Conservation (phyloP, 1,140 invertebrate species). For the Parapsyche elsis region DNA sequence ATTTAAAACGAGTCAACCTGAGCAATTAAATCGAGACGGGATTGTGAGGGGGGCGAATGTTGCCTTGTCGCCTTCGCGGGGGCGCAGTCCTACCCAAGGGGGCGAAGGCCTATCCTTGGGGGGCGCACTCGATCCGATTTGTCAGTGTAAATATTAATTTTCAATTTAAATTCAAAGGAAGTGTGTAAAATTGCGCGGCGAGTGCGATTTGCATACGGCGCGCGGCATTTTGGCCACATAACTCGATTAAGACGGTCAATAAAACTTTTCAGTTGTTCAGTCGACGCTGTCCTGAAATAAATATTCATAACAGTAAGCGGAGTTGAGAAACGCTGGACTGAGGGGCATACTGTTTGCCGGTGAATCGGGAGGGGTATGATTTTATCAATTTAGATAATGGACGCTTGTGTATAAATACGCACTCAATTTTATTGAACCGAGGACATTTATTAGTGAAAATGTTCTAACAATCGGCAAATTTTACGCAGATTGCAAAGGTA, state of each 20-base stretch:
- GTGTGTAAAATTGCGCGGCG: constrained; percentile 32
- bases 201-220: constrained; percentile 35
- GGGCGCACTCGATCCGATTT: constrained; percentile 31
- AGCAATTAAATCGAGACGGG: background rate
- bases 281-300: background rate
- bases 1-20: background rate
- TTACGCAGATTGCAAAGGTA: no score
- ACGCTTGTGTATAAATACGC: no score
- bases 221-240: background rate
- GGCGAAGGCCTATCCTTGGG: background rate
- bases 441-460: no score
- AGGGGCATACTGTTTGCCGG: background rate
- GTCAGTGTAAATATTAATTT: constrained; percentile 47
- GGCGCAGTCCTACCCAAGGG: background rate
- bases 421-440: no score
- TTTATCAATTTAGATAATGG: background rate
- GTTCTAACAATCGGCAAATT: no score
- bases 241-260: constrained; percentile 24
- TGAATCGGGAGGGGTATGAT: background rate
- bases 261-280: background rate
- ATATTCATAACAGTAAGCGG: background rate
- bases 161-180: constrained; percentile 44
- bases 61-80: background rate
- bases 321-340: background rate
- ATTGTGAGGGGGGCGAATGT: background rate